Conservation (phyloP, 2,113 vertebrate genomes). For the Gracilinanus agilis region DNA sequence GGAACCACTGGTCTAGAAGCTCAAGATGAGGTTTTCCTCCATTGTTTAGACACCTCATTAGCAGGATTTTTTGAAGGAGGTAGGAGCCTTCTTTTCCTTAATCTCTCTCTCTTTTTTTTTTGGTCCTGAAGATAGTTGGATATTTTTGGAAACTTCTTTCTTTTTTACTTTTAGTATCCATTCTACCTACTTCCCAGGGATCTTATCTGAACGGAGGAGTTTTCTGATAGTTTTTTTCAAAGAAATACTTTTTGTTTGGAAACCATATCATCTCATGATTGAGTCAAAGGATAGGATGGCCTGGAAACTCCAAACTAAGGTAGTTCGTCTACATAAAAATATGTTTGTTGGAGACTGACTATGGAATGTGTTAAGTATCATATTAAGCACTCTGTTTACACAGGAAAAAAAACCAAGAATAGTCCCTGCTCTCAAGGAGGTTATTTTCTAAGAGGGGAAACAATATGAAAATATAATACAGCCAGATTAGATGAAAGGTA, state of each 20-base stretch:
- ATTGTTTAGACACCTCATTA: neutral
- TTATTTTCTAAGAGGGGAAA: neutral
- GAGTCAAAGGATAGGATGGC: neutral
- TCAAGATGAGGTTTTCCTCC: conserved; percentile 18
- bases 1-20: no score
- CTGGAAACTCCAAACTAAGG: neutral
- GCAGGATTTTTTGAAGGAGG: conserved; percentile 9
- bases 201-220: conserved; percentile 24
- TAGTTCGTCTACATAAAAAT: neutral
- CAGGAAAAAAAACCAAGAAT: neutral
- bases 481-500: neutral
- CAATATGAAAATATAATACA: neutral
- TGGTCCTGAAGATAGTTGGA: conserved; percentile 22
- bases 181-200: conserved; percentile 26
- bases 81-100: conserved; percentile 22
- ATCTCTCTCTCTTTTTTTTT: neutral
- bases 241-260: conserved; percentile 37
- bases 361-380: neutral
- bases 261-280: conserved; percentile 37
- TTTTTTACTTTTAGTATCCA: neutral
- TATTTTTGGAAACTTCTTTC: conserved; percentile 18
- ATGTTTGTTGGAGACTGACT: neutral
- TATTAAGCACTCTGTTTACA: neutral
- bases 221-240: conserved; percentile 50
- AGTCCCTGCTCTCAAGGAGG: neutral